These are phyloP conservation scores for Girardia tigrina DNA, from an alignment of 2,888 invertebrate genomes.

Conservation along the genomic window DNA sequence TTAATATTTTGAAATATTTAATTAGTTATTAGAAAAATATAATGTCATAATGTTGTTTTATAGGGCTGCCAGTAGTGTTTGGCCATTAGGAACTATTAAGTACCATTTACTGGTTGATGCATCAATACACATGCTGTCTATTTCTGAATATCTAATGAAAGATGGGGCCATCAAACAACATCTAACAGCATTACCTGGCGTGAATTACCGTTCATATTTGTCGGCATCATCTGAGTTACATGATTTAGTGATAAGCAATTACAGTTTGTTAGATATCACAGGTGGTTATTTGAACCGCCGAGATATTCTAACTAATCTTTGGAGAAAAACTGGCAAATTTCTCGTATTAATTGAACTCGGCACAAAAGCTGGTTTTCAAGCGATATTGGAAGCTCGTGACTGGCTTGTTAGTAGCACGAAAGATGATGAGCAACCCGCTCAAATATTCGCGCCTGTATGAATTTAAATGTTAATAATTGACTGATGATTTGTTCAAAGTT, in stretches of 20 bases:
- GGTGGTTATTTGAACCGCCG: slow-evolving; percentile 56
- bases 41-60: too few species aligned
- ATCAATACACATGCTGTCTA: not conserved
- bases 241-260: slow-evolving; percentile 68
- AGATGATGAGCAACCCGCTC: not conserved
- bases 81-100: not conserved
- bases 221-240: slow-evolving; percentile 58
- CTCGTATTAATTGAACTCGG: slow-evolving; percentile 72
- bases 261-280: slow-evolving; percentile 66
- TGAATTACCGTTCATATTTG: slow-evolving; percentile 60
- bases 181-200: not conserved
- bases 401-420: slow-evolving; percentile 53
- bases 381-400: slow-evolving; percentile 71
- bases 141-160: not conserved
- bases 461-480: not conserved
- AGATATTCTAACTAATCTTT: slow-evolving; percentile 62
- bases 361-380: slow-evolving; percentile 64
- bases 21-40: too few species aligned
- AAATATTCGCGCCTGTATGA: not conserved
- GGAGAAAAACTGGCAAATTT: slow-evolving; percentile 70
- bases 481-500: not conserved
- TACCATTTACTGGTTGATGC: not conserved
- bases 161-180: not conserved
- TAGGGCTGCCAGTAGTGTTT: not conserved
- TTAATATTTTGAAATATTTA: too few species aligned